phyloP scores from a whole-genome alignment of 2,797 vertebrate species.

The Rhadinocentrus ornatus region DNA sequence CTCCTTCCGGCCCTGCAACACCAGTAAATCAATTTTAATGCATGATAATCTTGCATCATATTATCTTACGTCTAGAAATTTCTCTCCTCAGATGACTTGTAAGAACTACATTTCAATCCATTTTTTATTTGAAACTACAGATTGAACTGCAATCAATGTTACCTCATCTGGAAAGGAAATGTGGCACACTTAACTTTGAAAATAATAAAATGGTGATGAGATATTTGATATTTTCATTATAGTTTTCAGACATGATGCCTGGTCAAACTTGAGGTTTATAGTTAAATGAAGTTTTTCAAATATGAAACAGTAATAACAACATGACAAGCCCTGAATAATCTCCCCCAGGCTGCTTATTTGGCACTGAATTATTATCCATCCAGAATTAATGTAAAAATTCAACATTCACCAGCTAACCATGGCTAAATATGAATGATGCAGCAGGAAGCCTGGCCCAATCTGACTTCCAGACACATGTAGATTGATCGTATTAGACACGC shows the following conservation, averaged over 20 bases:
- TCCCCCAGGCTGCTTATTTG: constrained; percentile 18
- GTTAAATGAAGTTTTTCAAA: constrained; percentile 25
- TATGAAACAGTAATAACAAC: not conserved
- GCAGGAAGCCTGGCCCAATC: constrained; percentile 25
- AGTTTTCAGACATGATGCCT: constrained; percentile 18
- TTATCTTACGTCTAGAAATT: not conserved
- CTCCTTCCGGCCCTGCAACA: constrained; percentile 86
- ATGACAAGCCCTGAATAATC: not conserved
- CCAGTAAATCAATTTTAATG: constrained; percentile 1
- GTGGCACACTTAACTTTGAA: constrained; percentile 12
- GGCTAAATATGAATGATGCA: constrained; percentile 56
- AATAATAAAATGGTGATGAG: not conserved
- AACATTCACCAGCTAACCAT: constrained; percentile 53
- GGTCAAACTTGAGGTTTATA: constrained; percentile 1
- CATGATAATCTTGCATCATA: not conserved
- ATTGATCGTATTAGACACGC: constrained; percentile 44
- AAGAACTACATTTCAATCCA: not conserved
- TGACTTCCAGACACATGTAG: constrained; percentile 37
- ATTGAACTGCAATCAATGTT: constrained; percentile 49
- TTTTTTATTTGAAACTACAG: not conserved
- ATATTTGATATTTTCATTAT: constrained; percentile 7
- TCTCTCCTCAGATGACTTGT: not conserved
- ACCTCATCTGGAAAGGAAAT: constrained; percentile 35
- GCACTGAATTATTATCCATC: constrained; percentile 32
- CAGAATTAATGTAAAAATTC: constrained; percentile 31